A percentile compares a stretch with the other conserved stretches of the same genome.
Conservation (phyloP, 1,140 invertebrate genomes). For the Bombyx mandarina region DNA sequence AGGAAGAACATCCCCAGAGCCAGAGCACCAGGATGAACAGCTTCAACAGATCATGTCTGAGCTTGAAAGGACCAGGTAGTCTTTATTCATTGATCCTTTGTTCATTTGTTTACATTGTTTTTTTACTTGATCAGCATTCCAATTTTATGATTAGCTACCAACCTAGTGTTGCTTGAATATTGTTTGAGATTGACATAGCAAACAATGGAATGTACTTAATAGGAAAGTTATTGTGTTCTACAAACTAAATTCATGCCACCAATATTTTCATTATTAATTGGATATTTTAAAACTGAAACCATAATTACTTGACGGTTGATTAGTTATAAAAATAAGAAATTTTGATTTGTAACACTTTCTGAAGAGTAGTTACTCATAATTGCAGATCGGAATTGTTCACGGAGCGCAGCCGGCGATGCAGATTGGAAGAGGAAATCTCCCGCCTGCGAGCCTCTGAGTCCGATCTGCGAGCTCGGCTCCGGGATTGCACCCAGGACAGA, state of each 20-base stretch:
- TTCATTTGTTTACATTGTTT: background rate
- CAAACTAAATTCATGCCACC: no score
- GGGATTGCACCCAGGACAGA: background rate
- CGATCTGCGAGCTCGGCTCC: constrained; percentile 13
- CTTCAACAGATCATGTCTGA: constrained; percentile 45
- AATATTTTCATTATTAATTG: background rate
- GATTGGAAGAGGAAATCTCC: constrained; percentile 36
- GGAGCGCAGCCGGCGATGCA: constrained; percentile 42
- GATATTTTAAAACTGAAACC: background rate
- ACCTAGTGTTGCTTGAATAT: no score
- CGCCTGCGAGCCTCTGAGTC: constrained; percentile 15
- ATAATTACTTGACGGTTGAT: background rate
- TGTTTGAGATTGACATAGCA: no score
- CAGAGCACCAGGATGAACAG: constrained; percentile 46
- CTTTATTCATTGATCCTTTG: background rate
- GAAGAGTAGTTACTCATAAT: background rate
- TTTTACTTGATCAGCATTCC: background rate
- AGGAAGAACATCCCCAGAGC: constrained; percentile 53
- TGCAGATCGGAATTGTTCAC: constrained; percentile 41
- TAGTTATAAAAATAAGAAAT: background rate
- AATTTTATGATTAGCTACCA: no score
- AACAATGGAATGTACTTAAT: no score
- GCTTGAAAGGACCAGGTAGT: constrained; percentile 45
- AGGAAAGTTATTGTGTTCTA: no score
- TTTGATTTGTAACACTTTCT: background rate